Conservation (phyloP, 2,113 vertebrate species). For the Aegithalos caudatus region DNA sequence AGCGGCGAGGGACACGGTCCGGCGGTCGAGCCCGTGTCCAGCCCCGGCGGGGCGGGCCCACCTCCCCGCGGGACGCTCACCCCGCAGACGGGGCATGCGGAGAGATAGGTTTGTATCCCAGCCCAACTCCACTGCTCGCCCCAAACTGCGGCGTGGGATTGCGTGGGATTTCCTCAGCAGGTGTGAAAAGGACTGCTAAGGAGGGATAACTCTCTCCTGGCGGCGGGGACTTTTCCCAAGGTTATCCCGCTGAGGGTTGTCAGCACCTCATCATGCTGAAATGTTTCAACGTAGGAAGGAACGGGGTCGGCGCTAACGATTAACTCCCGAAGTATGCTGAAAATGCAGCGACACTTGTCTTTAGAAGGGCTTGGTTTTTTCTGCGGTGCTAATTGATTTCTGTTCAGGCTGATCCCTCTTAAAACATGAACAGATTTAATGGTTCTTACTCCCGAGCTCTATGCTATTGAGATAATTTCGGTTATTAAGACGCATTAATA, state of each 20-base stretch:
- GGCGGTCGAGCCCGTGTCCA: not conserved
- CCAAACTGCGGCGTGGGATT: not conserved
- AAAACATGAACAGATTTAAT: slow-evolving; percentile 62
- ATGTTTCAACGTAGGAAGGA: not conserved
- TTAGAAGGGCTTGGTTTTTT: slow-evolving; percentile 43
- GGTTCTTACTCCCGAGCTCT: slow-evolving; percentile 53
- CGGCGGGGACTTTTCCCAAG: not conserved
- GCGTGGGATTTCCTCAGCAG: not conserved
- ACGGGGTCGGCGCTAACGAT: not conserved
- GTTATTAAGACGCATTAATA: slow-evolving; percentile 58
- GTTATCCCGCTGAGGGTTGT: not conserved
- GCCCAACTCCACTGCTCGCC: not conserved
- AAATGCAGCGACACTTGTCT: slow-evolving; percentile 48
- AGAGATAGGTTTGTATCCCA: not conserved
- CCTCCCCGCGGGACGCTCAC: no score
- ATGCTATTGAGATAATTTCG: slow-evolving; percentile 28
- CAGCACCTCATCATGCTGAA: not conserved
- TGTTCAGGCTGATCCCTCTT: slow-evolving; percentile 56
- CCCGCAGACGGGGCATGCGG: not conserved
- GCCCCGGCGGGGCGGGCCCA: not conserved
- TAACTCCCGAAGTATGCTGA: slow-evolving; percentile 1
- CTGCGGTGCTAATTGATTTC: slow-evolving; percentile 60
- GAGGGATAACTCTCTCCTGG: not conserved
- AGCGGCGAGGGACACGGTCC: not conserved
- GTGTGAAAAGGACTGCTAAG: not conserved